These are phyloP conservation scores for Malurus elegans DNA, from an alignment of 2,113 vertebrate species.

Conservation along the genomic window DNA sequence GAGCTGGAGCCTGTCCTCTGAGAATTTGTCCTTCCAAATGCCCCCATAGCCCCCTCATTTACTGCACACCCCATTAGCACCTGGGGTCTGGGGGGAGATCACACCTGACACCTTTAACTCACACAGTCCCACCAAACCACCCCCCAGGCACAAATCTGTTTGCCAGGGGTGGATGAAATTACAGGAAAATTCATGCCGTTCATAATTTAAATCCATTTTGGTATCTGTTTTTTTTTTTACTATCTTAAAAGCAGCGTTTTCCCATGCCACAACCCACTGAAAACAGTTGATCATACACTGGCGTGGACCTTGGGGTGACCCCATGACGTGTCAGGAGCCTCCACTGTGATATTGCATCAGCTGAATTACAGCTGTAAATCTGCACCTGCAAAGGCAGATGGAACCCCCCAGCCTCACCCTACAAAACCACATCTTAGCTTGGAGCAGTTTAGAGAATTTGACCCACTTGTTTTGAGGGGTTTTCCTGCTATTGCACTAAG, in stretches of 20 bases:
- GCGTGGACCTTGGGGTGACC: neutral
- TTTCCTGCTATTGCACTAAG: neutral
- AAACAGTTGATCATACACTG: fast-evolving
- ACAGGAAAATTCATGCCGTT: neutral
- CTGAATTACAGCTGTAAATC: neutral
- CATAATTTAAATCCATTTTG: neutral
- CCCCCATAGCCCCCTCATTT: neutral
- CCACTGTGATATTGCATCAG: neutral
- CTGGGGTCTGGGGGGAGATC: neutral
- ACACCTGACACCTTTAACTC: neutral
- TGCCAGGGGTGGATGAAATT: neutral
- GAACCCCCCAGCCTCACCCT: fast-evolving
- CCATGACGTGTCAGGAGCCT: neutral
- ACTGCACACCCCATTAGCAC: neutral
- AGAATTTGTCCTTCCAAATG: neutral
- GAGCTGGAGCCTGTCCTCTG: neutral
- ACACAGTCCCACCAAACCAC: fast-evolving
- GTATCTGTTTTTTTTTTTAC: neutral
- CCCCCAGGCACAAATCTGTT: neutral
- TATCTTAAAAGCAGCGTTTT: neutral
- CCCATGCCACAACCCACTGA: neutral
- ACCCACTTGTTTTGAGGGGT: neutral
- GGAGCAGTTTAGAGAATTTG: neutral
- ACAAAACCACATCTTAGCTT: neutral
- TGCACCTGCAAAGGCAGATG: neutral